Evolutionary conservation across 2,888 invertebrate genomes (phyloP).

Genomic region (Lepidocyrtoides sp.): DNA sequence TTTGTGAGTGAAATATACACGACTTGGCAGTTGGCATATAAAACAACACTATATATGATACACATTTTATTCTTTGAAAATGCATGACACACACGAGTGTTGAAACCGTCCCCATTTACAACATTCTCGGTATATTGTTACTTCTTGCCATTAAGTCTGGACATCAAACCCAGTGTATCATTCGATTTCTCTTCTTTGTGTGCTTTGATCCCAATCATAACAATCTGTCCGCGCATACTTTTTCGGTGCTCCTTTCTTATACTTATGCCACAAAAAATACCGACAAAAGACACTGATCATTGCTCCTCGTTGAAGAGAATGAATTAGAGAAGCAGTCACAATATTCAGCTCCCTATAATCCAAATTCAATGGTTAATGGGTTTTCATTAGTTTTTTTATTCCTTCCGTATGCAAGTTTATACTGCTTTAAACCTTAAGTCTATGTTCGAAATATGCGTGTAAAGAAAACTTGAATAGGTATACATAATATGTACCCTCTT

Average conservation of each 20-base stretch:
- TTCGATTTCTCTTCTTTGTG: constrained; percentile 15
- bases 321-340: constrained; percentile 9
- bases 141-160: constrained; percentile 33
- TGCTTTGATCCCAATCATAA: constrained; percentile 63
- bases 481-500: too few relatives aligned
- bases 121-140: constrained; percentile 45
- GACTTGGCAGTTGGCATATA: neutral
- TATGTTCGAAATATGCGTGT: too few relatives aligned
- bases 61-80: neutral
- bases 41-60: constrained; percentile 6
- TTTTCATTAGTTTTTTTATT: neutral
- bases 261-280: constrained; percentile 48
- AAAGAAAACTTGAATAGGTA: too few relatives aligned
- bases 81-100: constrained; percentile 30
- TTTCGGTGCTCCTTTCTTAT: constrained; percentile 41
- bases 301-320: constrained; percentile 24
- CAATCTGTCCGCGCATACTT: constrained; percentile 18
- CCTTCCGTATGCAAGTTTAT: neutral
- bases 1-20: too few relatives aligned
- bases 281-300: constrained; percentile 65
- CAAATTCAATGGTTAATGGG: neutral
- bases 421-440: too few relatives aligned
- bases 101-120: neutral
- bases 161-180: constrained; percentile 59
- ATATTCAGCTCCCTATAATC: neutral